Evolutionary conservation across 2,113 vertebrate genomes (phyloP).

Genomic region (Plecotus auritus): DNA sequence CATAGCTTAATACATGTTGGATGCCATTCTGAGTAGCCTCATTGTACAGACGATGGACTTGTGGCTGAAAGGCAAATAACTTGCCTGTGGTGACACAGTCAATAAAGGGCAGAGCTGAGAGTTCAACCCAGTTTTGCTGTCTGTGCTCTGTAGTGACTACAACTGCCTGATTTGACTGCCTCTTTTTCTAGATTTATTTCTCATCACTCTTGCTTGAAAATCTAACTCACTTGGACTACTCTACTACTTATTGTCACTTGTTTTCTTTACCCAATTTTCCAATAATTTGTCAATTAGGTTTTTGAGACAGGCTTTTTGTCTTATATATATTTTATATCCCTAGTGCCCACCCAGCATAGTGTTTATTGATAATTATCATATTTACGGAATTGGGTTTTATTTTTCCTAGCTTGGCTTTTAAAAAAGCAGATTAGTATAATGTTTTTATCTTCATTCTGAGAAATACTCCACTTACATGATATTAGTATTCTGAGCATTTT

Average conservation of each 20-base stretch:
- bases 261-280: not conserved
- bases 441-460: not conserved
- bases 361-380: not conserved
- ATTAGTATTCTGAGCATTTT: not conserved
- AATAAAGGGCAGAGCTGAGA: not conserved
- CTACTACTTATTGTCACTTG: not conserved
- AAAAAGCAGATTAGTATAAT: not conserved
- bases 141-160: fast-evolving
- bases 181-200: not conserved
- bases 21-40: not conserved
- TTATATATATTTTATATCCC: not conserved
- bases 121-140: not conserved
- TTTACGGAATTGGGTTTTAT: not conserved
- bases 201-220: constrained; percentile 7
- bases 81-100: not conserved
- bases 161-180: not conserved
- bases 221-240: not conserved
- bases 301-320: not conserved
- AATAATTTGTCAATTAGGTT: not conserved
- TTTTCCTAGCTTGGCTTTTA: not conserved
- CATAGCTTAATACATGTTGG: not conserved
- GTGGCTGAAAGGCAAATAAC: not conserved
- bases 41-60: not conserved
- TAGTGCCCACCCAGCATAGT: not conserved
- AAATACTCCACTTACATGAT: not conserved